These are phyloP conservation scores for Leptopilina clavipes DNA, from an alignment of 1,140 invertebrate species.

Conservation along the genomic window DNA sequence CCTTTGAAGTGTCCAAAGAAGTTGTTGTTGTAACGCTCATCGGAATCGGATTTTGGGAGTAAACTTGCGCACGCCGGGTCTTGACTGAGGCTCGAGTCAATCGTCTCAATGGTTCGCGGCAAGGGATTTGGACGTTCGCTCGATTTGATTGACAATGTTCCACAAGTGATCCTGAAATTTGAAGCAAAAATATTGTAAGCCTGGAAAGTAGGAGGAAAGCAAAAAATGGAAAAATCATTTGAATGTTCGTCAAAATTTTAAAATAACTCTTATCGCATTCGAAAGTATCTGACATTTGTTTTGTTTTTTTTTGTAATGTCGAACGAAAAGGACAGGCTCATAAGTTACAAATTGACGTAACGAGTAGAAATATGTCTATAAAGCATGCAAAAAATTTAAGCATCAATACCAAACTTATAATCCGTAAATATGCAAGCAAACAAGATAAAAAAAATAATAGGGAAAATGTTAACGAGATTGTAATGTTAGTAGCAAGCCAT, in stretches of 20 bases:
- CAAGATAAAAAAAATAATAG: conserved; percentile 44
- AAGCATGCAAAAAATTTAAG: conserved; percentile 27
- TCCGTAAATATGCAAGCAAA: conserved; percentile 36
- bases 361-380: not conserved
- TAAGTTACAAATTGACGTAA: not conserved
- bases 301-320: too few relatives aligned
- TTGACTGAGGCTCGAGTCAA: conserved; percentile 69
- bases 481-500: conserved; percentile 69
- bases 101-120: conserved; percentile 68
- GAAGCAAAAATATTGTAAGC: conserved; percentile 57
- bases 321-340: too few relatives aligned
- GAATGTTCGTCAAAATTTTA: too few relatives aligned
- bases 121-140: conserved; percentile 66
- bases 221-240: too few relatives aligned
- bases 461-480: conserved; percentile 64
- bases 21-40: conserved; percentile 76
- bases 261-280: not conserved
- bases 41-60: conserved; percentile 74
- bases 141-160: conserved; percentile 68
- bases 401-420: not conserved
- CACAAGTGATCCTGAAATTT: conserved; percentile 64
- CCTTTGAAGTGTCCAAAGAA: conserved; percentile 91
- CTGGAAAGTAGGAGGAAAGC: conserved; percentile 32
- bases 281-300: not conserved
- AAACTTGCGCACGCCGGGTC: conserved; percentile 72